Percentiles rank a stretch among this genome's conserved stretches.
These are phyloP conservation scores for Agapornis canus DNA, from an alignment of 2,797 vertebrate genomes.

Conservation along the genomic window DNA sequence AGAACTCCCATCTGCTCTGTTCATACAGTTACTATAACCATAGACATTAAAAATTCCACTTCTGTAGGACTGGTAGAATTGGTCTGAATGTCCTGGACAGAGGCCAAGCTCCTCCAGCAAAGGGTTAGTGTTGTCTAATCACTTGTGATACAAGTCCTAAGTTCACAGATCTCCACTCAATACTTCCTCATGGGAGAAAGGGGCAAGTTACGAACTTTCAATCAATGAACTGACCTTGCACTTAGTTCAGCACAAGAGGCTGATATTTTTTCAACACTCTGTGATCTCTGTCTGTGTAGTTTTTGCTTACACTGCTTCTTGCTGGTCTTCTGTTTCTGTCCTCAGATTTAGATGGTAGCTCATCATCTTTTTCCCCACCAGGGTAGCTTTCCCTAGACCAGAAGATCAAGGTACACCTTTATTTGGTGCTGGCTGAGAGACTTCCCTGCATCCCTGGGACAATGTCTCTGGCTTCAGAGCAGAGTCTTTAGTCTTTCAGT, in stretches of 20 bases:
- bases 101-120: neutral
- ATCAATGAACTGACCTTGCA: neutral
- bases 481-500: neutral
- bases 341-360: neutral
- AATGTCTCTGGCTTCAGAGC: neutral
- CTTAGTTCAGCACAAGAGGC: neutral
- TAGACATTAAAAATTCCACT: neutral
- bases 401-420: neutral
- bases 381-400: neutral
- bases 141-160: neutral
- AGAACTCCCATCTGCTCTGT: neutral
- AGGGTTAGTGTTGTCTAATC: neutral
- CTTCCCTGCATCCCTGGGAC: neutral
- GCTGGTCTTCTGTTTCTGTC: neutral
- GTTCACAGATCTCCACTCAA: neutral
- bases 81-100: neutral
- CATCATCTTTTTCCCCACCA: neutral
- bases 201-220: neutral
- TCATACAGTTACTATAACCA: neutral
- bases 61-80: neutral
- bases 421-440: neutral
- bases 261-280: neutral
- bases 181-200: neutral
- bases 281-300: fast-evolving
- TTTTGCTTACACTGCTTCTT: neutral